Conservation (phyloP, 2,888 invertebrate genomes). For the Leptothorax acervorum region DNA sequence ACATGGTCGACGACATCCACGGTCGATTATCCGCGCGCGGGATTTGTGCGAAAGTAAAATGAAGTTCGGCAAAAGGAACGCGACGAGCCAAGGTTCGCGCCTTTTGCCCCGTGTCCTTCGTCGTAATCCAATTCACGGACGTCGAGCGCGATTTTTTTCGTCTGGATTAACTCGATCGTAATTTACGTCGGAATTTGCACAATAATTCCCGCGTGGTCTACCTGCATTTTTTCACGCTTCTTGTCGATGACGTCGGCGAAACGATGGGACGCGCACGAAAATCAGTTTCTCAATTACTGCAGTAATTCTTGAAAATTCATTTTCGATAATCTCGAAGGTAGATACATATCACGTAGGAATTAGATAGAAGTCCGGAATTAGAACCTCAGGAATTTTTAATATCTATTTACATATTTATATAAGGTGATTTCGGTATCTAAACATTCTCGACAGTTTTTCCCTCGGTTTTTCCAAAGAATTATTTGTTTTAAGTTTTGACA, state of each 20-base stretch:
- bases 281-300: neutral
- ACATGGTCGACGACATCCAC: constrained; percentile 5
- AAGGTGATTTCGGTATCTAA: neutral
- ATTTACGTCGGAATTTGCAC: constrained; percentile 45
- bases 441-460: neutral
- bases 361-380: neutral
- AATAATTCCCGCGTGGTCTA: neutral
- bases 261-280: too few species aligned
- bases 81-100: constrained; percentile 50
- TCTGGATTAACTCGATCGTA: constrained; percentile 64
- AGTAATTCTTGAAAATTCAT: neutral
- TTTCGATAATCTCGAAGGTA: neutral
- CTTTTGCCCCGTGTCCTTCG: constrained; percentile 66
- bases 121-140: constrained; percentile 69
- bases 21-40: constrained; percentile 1
- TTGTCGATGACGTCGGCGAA: neutral
- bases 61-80: constrained; percentile 37
- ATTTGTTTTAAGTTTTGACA: neutral
- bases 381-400: neutral
- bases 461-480: neutral
- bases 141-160: constrained; percentile 62
- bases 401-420: neutral
- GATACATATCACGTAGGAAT: too few species aligned
- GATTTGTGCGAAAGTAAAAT: constrained; percentile 27
- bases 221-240: neutral